A percentile compares a stretch with the other conserved stretches of the same genome.
Conservation (phyloP, 2,113 vertebrate species). For the Echinops telfairi region DNA sequence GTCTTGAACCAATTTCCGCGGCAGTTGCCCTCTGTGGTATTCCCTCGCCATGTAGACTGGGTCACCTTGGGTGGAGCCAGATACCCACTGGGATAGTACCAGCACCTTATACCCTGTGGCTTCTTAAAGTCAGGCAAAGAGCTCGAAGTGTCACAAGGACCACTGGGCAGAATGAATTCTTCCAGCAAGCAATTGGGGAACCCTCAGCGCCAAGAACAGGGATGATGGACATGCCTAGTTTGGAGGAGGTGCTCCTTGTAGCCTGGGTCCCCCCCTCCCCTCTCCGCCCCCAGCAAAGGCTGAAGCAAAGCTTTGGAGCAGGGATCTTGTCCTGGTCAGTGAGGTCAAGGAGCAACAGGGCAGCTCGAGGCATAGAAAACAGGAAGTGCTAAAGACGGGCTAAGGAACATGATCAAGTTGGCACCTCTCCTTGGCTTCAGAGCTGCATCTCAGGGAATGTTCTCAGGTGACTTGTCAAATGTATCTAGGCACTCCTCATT, state of each 20-base stretch:
- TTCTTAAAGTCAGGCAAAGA: too few species aligned
- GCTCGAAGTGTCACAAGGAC: slow-evolving; percentile 64
- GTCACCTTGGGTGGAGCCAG: slow-evolving; percentile 37
- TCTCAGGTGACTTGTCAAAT: background rate
- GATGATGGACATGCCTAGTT: background rate
- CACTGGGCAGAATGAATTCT: slow-evolving; percentile 56
- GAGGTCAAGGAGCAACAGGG: too few species aligned
- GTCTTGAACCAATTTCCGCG: slow-evolving; percentile 52
- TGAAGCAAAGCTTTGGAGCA: too few species aligned
- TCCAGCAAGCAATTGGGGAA: slow-evolving; percentile 44
- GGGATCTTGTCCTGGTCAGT: too few species aligned
- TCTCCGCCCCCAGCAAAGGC: too few species aligned
- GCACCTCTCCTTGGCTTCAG: background rate
- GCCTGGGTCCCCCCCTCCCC: background rate
- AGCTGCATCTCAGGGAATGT: background rate
- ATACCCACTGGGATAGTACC: slow-evolving; percentile 1
- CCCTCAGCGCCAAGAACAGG: slow-evolving; percentile 30
- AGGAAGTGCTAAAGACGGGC: background rate
- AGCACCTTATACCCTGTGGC: slow-evolving; percentile 28
- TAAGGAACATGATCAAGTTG: background rate
- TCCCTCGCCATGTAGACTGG: slow-evolving; percentile 31
- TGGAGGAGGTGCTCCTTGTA: background rate
- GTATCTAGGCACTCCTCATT: background rate
- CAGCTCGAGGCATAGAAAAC: too few species aligned
- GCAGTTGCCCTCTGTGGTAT: slow-evolving; percentile 20